phyloP scores from a whole-genome alignment of 2,797 vertebrate species.

The Melopsittacus undulatus region DNA sequence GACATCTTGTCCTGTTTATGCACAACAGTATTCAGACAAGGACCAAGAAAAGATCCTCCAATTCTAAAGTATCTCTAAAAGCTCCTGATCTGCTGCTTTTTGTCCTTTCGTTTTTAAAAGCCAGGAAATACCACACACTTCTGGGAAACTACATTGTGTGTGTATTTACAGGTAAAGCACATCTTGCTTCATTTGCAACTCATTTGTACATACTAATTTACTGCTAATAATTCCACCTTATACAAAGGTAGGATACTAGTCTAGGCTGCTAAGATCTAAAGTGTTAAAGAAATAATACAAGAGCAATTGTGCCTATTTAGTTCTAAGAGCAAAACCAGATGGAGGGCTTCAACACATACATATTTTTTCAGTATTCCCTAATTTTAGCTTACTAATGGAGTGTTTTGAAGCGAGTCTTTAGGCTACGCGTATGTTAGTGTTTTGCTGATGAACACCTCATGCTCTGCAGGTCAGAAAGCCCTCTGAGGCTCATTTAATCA shows the following conservation, averaged over 20 bases:
- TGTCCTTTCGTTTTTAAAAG: neutral
- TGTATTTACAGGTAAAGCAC: neutral
- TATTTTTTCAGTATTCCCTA: neutral
- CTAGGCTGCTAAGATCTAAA: neutral
- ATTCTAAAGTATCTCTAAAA: neutral
- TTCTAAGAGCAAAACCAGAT: neutral
- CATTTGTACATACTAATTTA: neutral
- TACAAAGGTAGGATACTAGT: fast-evolving
- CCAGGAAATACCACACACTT: neutral
- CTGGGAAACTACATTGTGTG: neutral
- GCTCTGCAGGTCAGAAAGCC: neutral
- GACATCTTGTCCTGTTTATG: neutral
- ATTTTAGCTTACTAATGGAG: neutral
- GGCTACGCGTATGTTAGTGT: fast-evolving
- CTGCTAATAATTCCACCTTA: neutral
- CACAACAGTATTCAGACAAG: fast-evolving
- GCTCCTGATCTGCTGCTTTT: neutral
- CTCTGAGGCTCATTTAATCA: neutral
- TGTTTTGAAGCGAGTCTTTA: neutral
- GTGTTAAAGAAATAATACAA: fast-evolving
- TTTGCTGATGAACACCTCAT: neutral
- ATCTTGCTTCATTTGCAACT: neutral
- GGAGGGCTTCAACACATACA: fast-evolving
- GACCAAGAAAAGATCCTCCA: neutral
- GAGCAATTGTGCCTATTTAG: neutral